A percentile compares a stretch with the other conserved stretches of the same genome.
Conservation (phyloP, 2,113 vertebrate species). For the Rhodinocichla rosea region DNA sequence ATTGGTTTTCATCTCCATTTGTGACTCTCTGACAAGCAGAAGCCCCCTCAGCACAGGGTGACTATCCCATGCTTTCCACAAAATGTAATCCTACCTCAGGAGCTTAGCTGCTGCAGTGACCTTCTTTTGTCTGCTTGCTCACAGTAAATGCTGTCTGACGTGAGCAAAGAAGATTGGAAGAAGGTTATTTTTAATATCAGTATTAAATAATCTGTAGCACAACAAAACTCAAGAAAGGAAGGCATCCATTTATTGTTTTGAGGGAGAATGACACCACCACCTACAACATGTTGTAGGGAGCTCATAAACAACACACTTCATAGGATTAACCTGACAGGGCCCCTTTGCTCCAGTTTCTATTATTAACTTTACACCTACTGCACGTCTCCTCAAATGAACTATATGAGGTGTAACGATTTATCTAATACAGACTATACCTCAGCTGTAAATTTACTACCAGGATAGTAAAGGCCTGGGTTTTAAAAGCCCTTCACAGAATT, state of each 20-base stretch:
- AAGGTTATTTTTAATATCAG: constrained; percentile 34
- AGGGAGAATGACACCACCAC: constrained; percentile 2
- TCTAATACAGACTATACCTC: not conserved
- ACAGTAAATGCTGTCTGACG: constrained; percentile 36
- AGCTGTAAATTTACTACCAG: not conserved
- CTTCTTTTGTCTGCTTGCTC: constrained; percentile 43
- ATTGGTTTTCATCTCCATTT: not conserved
- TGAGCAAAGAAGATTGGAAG: constrained; percentile 42
- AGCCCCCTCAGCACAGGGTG: not conserved
- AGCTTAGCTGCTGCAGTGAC: constrained; percentile 53
- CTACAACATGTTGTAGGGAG: not conserved
- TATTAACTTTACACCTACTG: constrained; percentile 55
- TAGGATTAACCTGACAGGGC: constrained; percentile 48
- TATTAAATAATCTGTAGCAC: not conserved
- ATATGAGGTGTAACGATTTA: not conserved
- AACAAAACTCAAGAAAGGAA: not conserved
- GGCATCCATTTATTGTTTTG: not conserved
- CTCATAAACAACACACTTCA: not conserved
- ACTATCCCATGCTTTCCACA: not conserved
- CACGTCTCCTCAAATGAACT: constrained; percentile 48
- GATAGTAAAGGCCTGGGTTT: not conserved
- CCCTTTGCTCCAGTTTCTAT: constrained; percentile 37
- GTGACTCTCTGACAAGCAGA: not conserved
- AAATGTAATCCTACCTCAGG: constrained; percentile 53
- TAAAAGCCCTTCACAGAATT: not conserved